Evolutionary conservation across 2,797 vertebrate genomes (phyloP), one percentile per base, ranked within the genome.

Genomic region (Chaunax sp.): DNA sequence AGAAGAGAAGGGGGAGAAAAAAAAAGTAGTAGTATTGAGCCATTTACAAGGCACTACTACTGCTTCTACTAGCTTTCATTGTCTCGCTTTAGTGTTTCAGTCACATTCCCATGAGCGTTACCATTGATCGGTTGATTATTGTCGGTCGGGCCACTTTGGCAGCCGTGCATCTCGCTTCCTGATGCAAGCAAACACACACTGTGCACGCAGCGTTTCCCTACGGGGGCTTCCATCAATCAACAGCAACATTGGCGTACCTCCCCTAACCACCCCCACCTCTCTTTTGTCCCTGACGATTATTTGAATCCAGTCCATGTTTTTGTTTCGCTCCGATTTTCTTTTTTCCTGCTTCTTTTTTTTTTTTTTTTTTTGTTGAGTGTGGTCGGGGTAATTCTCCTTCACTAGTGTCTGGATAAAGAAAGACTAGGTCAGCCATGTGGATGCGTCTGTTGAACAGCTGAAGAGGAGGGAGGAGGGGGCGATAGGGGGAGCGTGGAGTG

Each of bases 341-440:
- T 51, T 8, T 14, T 80, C 72, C 53, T 54, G 14, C 55, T 28
- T 65, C 35, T 16, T 58, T 23, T 68, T 22, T 53, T 33, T 52
- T 33, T 43, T 47, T 80, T 75, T 59, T 23, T 65, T 70, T 60
- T 65, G 23, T 81, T 37, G 53, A 88, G 89, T 86, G 81, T 82
- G 84, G 69, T 84, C 82, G 75, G 88, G 88, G 91, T 92, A 87
- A 93, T 92, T 93, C 90, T 94, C 90, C 91, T 83, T 90, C 90
- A 92, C 90, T 90, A 93, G 90, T 92, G 94, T 91, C 90, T 94
- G 94, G 92, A 92, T 92, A 94, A 94, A 94, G 91, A 88, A 93
- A 91, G 95, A 95, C 93, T 94, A 93, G 95, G 94, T 95, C 95
- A 92, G 95, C 95, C 95, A 94, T 95, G 96, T 95, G 96, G 94